phyloP scores from a whole-genome alignment of 2,888 invertebrate genomes.

The Lathronympha strigana region DNA sequence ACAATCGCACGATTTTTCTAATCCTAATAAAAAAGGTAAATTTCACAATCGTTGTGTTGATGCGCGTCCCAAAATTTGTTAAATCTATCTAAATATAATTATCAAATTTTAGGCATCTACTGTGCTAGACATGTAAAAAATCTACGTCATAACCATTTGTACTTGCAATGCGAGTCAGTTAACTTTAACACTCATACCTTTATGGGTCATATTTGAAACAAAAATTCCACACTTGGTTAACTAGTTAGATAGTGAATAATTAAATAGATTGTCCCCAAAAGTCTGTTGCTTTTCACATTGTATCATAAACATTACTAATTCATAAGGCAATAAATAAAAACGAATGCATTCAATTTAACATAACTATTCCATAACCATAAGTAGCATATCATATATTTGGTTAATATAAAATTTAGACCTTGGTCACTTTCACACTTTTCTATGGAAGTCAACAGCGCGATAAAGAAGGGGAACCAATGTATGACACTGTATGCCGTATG shows the following conservation, averaged over 20 bases:
- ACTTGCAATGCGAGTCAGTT: constrained; percentile 29
- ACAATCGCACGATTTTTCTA: no score
- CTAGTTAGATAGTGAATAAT: not conserved
- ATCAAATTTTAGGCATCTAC: constrained; percentile 20
- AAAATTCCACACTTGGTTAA: not conserved
- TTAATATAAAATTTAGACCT: constrained; percentile 19
- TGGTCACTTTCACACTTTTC: no score
- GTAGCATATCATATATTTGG: constrained; percentile 12
- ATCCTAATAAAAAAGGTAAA: no score
- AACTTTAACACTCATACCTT: constrained; percentile 10
- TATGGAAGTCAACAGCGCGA: no score
- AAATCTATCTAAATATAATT: constrained; percentile 28
- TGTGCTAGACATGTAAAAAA: constrained; percentile 27
- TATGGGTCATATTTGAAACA: not conserved
- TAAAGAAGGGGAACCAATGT: no score
- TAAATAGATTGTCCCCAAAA: constrained; percentile 15
- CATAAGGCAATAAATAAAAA: constrained; percentile 28
- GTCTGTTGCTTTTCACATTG: constrained; percentile 26
- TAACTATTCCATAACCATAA: constrained; percentile 24
- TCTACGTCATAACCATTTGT: constrained; percentile 35
- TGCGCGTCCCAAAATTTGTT: constrained; percentile 20
- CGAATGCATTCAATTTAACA: constrained; percentile 23
- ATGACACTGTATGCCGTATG: no score
- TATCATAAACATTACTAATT: constrained; percentile 25
- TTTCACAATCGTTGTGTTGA: not conserved